phyloP scores from a whole-genome alignment of 2,797 vertebrate genomes.

The Luscinia megarhynchos region DNA sequence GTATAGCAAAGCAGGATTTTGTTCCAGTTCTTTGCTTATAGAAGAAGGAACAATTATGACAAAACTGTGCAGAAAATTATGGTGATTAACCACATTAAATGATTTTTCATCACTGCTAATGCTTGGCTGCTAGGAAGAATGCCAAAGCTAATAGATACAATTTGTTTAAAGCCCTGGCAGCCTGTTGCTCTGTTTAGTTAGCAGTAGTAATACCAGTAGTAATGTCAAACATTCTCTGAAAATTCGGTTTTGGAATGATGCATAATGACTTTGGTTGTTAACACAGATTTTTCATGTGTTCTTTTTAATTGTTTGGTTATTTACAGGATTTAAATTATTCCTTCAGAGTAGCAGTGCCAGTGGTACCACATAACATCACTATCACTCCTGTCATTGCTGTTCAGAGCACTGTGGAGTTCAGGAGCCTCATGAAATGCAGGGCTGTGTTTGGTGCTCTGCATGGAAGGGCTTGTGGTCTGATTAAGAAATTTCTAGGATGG shows the following conservation, averaged over 20 bases:
- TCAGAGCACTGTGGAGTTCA: not conserved
- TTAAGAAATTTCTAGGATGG: not conserved
- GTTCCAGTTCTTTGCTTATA: not conserved
- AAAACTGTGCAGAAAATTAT: conserved; percentile 16
- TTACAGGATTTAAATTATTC: conserved; percentile 5
- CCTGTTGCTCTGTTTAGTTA: conserved; percentile 53
- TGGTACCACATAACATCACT: not conserved
- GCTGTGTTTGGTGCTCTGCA: not conserved
- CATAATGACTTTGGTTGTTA: not conserved
- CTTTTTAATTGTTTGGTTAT: conserved; percentile 29
- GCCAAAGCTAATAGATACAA: conserved; percentile 59
- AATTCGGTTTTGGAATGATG: not conserved
- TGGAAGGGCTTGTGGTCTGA: not conserved
- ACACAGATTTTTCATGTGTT: not conserved
- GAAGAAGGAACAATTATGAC: conserved; percentile 1
- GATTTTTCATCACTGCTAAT: conserved; percentile 42
- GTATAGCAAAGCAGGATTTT: not conserved
- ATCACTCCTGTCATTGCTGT: not conserved
- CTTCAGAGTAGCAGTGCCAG: not conserved
- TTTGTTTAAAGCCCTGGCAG: conserved; percentile 58
- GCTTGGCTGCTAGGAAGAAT: conserved; percentile 47
- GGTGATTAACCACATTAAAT: not conserved
- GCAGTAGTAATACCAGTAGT: conserved; percentile 10
- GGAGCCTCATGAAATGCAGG: not conserved
- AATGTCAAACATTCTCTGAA: conserved; percentile 29